phyloP scores from a whole-genome alignment of 2,888 invertebrate species.

The Quadroppia sp. region DNA sequence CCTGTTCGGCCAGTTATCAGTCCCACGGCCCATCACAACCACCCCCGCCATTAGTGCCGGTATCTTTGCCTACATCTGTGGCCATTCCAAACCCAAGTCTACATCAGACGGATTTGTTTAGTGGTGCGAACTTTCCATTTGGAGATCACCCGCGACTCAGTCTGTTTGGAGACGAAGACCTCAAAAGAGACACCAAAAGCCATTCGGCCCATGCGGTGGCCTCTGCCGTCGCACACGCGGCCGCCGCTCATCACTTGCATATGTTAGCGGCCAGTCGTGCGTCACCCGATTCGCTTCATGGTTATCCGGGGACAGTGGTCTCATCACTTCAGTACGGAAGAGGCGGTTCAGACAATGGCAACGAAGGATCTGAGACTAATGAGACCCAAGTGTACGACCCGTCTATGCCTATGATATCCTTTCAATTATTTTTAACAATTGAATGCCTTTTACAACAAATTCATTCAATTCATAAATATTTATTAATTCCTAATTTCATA shows the following conservation, averaged over 20 bases:
- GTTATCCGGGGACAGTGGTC: slow-evolving; percentile 25
- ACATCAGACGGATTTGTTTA: slow-evolving; percentile 89
- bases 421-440: slow-evolving; percentile 51
- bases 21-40: slow-evolving; percentile 71
- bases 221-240: slow-evolving; percentile 34
- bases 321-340: slow-evolving; percentile 45
- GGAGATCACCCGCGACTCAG: slow-evolving; percentile 41
- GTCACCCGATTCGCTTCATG: slow-evolving; percentile 47
- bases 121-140: slow-evolving; percentile 62
- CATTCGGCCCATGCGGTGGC: slow-evolving; percentile 34
- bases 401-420: slow-evolving; percentile 93
- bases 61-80: slow-evolving; percentile 71
- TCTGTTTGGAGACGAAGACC: slow-evolving; percentile 30
- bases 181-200: slow-evolving; percentile 21
- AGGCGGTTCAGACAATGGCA: slow-evolving; percentile 66
- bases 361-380: slow-evolving; percentile 52
- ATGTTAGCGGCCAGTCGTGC: slow-evolving; percentile 44
- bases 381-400: slow-evolving; percentile 73
- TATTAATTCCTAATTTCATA: not conserved
- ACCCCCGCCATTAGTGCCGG: slow-evolving; percentile 45
- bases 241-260: slow-evolving; percentile 43
- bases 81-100: slow-evolving; percentile 94
- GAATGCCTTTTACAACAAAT: too few relatives aligned
- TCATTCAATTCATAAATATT: not conserved
- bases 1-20: slow-evolving; percentile 52